Evolutionary conservation across 1,140 invertebrate genomes (phyloP).

Genomic region (Bombus haemorrhoidalis): DNA sequence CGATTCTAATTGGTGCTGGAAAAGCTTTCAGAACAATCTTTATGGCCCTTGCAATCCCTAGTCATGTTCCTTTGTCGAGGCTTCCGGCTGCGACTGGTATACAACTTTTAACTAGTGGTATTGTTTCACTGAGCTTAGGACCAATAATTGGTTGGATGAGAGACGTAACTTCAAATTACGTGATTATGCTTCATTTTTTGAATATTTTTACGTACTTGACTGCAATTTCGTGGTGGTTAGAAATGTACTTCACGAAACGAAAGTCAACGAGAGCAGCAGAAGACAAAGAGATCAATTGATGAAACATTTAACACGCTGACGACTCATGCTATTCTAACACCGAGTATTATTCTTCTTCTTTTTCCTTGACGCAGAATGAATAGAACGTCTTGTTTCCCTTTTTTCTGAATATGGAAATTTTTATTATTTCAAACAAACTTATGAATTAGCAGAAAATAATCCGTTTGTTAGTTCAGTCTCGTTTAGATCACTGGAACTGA

Average conservation of each 20-base stretch:
- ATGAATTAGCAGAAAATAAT: neutral
- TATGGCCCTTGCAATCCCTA: slow-evolving; percentile 86
- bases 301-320: neutral
- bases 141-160: slow-evolving; percentile 85
- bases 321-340: neutral
- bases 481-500: neutral
- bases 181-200: slow-evolving; percentile 84
- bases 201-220: slow-evolving; percentile 86
- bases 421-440: neutral
- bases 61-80: slow-evolving; percentile 85
- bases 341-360: neutral
- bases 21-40: slow-evolving; percentile 87
- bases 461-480: neutral
- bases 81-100: slow-evolving; percentile 86
- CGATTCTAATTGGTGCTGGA: slow-evolving; percentile 85
- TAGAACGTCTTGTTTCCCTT: neutral
- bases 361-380: neutral
- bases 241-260: slow-evolving; percentile 52
- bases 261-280: neutral
- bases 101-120: slow-evolving; percentile 84
- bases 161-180: slow-evolving; percentile 83
- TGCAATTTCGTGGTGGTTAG: slow-evolving; percentile 84
- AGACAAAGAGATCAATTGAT: neutral
- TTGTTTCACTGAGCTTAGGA: slow-evolving; percentile 83
- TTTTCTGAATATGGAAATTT: neutral